Conservation (phyloP, 2,113 vertebrate species). For the Silurus glanis region DNA sequence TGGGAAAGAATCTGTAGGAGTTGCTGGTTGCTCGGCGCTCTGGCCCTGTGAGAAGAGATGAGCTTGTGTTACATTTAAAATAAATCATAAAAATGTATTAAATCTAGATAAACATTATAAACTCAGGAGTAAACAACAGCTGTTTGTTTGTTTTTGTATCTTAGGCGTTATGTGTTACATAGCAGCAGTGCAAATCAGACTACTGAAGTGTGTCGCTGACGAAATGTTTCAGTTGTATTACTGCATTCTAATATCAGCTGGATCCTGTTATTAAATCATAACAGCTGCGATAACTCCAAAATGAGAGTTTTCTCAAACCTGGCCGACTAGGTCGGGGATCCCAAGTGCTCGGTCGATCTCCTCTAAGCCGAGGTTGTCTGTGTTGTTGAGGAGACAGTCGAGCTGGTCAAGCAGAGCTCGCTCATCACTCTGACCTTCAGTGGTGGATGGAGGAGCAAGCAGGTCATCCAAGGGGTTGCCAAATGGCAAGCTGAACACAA, state of each 20-base stretch:
- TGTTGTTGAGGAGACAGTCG: conserved; percentile 89
- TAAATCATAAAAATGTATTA: not conserved
- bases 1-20: conserved; percentile 79
- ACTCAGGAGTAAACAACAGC: not conserved
- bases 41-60: conserved; percentile 72
- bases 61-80: not conserved
- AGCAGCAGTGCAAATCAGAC: not conserved
- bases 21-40: conserved; percentile 74
- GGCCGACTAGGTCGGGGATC: conserved; percentile 94
- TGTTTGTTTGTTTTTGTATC: not conserved
- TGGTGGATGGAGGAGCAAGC: conserved; percentile 79
- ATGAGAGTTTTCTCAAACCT: conserved; percentile 68
- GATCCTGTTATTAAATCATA: not conserved
- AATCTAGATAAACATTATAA: not conserved
- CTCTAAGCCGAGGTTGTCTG: conserved; percentile 87
- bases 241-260: not conserved
- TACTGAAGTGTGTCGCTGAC: not conserved
- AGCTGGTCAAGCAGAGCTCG: conserved; percentile 90
- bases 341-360: conserved; percentile 95
- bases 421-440: conserved; percentile 89
- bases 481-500: conserved; percentile 77
- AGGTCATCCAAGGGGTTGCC: conserved; percentile 86
- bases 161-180: not conserved
- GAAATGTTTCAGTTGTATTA: not conserved
- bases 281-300: not conserved